Base-by-base conservation (phyloP, 1,140 invertebrate genomes). In the Lasioglossum baleicum region DNA sequence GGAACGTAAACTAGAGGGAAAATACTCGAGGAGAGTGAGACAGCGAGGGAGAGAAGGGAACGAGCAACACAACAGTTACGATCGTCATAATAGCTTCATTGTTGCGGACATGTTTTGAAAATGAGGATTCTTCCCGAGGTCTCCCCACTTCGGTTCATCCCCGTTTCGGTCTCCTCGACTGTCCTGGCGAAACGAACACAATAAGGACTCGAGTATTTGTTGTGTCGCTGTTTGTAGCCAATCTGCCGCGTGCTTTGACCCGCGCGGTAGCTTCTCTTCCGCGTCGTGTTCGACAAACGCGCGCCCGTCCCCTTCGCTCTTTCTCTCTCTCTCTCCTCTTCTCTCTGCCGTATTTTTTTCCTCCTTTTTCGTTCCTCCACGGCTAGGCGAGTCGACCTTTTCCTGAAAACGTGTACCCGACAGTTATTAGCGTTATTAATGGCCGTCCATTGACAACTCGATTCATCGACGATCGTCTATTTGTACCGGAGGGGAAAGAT, bases 51-150 rank as follows among this genome's bases (percentile, higher is more conserved):
- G 61, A 63, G 61, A 31, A 20, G 72, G 73, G 74, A 81, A 81
- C 15, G 44, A 40, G 63, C 86, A 87, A 72, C 76, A 82, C 88
- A 83, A 75, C 79, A 86, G 76, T 80, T 75, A 89, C 87, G 90
- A 92, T 92, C 89, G 90, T 92, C 88, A 90, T 92, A 92, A 93
- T 92, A 89, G 91, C 82, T 83, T 90, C 84, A 91, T 93, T 93
- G 92, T 93, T 93, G 91, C 81, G 90, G 91, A 92, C 89, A 90
- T 93, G 92, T 93, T 93, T 92, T 92, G 82, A 89, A 91, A 92
- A 93, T 92, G 90, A 91, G 90, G 83, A 88, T 88, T 61, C 70
- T 65, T 82, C 77, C 66, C n/a, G 53, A 26, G n/a, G 66, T 69
- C 8, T 13, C 44, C 58, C 22, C 65, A 68, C 63, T 60, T 64